phyloP scores from a whole-genome alignment of 2,797 vertebrate species.

The Chaetodon trifasciatus region DNA sequence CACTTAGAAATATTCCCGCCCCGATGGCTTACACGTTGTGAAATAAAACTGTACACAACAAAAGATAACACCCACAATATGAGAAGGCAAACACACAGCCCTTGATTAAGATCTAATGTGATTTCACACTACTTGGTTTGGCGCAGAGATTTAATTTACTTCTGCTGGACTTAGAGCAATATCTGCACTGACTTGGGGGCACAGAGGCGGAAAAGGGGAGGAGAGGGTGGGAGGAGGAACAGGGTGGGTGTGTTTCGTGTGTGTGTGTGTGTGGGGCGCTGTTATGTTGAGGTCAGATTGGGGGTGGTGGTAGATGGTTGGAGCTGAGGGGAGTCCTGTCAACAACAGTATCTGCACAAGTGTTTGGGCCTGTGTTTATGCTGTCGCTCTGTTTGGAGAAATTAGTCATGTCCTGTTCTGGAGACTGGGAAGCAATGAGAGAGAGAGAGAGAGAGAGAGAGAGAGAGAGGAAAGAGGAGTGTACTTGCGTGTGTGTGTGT shows the following conservation, averaged over 20 bases:
- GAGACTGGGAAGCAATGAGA: constrained; percentile 51
- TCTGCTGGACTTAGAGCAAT: constrained; percentile 71
- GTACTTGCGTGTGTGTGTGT: constrained; percentile 14
- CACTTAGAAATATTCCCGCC: neutral
- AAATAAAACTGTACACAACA: constrained; percentile 34
- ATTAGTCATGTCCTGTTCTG: constrained; percentile 71
- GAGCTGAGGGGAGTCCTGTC: constrained; percentile 66
- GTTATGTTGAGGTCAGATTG: constrained; percentile 52
- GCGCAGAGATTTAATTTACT: constrained; percentile 78
- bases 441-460: neutral
- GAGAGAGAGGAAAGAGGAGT: neutral
- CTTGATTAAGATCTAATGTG: constrained; percentile 82
- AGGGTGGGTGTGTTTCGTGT: constrained; percentile 26
- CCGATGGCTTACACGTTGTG: neutral
- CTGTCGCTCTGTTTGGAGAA: constrained; percentile 71
- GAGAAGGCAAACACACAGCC: constrained; percentile 67
- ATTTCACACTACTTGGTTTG: constrained; percentile 80
- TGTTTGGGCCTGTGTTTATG: constrained; percentile 62
- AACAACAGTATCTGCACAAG: constrained; percentile 66
- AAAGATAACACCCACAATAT: constrained; percentile 51
- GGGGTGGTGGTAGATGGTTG: constrained; percentile 27
- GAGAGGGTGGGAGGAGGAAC: constrained; percentile 19
- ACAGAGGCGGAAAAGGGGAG: constrained; percentile 43
- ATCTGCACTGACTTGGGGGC: constrained; percentile 64
- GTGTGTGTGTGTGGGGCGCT: neutral